phyloP scores from a whole-genome alignment of 2,113 vertebrate genomes.

The Nothocercus nigrocapillus region DNA sequence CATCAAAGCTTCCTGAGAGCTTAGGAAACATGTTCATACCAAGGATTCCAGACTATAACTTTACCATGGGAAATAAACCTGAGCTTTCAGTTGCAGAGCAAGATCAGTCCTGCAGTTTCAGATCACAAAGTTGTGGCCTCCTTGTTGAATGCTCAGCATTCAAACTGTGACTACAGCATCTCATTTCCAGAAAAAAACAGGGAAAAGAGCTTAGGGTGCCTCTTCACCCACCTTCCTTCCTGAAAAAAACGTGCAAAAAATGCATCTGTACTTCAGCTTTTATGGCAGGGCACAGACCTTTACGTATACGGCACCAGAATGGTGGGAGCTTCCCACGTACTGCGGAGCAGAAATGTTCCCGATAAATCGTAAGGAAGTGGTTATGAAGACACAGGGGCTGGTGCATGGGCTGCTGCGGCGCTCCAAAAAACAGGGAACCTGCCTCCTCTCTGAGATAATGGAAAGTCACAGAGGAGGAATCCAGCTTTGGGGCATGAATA shows the following conservation, averaged over 20 bases:
- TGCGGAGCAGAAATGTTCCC: background rate
- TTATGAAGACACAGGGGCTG: background rate
- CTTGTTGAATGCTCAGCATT: background rate
- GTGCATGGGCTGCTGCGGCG: background rate
- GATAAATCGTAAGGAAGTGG: rapidly evolving
- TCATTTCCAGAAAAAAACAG: rapidly evolving
- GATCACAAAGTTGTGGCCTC: background rate
- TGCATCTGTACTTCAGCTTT: background rate
- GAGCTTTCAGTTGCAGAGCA: background rate
- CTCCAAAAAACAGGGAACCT: background rate
- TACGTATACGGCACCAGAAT: background rate
- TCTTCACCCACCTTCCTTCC: background rate
- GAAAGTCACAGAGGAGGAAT: constrained; percentile 62
- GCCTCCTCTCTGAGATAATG: constrained; percentile 32
- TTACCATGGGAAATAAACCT: background rate
- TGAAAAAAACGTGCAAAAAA: background rate
- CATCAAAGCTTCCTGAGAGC: constrained; percentile 2
- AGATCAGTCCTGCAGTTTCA: background rate
- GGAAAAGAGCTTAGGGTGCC: background rate
- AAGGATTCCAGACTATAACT: background rate
- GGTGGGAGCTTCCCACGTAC: too few relatives aligned
- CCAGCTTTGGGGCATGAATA: constrained; percentile 62
- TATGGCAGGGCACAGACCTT: background rate
- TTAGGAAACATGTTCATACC: background rate
- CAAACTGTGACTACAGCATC: background rate